Base-by-base conservation (phyloP, 2,797 vertebrate species). In the Astyanax mexicanus region DNA sequence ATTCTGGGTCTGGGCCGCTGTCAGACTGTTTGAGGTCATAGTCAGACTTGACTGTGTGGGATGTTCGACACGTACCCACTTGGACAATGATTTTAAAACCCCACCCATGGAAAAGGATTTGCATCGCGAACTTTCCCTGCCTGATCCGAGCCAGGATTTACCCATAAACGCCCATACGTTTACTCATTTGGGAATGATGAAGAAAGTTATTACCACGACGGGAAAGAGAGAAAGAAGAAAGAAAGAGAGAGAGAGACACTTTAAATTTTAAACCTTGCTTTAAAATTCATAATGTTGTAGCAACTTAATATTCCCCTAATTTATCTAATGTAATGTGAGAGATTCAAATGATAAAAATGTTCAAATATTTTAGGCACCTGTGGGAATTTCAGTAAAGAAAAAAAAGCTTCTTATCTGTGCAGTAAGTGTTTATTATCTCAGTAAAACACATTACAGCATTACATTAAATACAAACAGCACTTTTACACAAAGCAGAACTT, bases 11-110 rank as follows among this genome's bases (percentile, higher is more conserved):
- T n/a, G 17, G 32, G 3, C 58, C 32, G 38, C 19, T 21, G n/a
- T 2, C 0, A 0, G 37, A 9, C 5, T 44, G 21, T 44, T 37
- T 45, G 38, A 64, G 61, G 19, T 64, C 61, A 42, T 64, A 5
- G 61, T 44, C 61, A 65, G 21, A 35, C 6, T 58, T 17, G 17
- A 25, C n/a, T 17, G 61, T 64, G 61, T 64, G 38, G 61, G 61
- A 44, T 13, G 38, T 62, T 7, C n/a, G 51, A 13, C 10, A 23
- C 6, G 12, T 40, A 44, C 38, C 65, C 62, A 65, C 45, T 29
- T 65, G 62, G 40, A 45, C 40, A 29, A n/a, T 44, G 23, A 17
- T 21, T 65, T 7, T 65, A 17, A n/a, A 45, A 65, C 40, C 23
- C 62, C 40, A 27, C 62, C 62, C 40, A 9, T 27, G 23, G 62